Base-by-base conservation (phyloP, 2,888 invertebrate species). In the Caenorhabditis panamensis region DNA sequence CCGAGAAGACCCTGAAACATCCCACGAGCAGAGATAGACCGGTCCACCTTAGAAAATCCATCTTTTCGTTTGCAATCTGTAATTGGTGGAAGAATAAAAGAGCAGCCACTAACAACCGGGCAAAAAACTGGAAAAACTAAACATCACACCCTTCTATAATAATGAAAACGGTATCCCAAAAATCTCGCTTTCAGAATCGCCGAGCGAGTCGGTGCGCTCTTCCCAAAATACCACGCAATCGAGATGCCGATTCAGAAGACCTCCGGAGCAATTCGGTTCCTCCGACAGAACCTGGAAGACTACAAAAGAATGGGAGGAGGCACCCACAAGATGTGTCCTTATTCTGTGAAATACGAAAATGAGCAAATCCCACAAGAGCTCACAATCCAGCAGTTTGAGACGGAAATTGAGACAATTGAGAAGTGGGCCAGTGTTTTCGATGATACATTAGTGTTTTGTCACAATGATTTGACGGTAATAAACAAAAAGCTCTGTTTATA, bases 381-480 rank as follows among this genome's bases (percentile, higher is more conserved):
- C 5, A 58, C 66, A 1, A 51, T 71, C 5, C 54, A 64, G 2
- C 66, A 71, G 5, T 16, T 78, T 6, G 59, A 71, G 22, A 37
- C 49, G 9, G 78, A 78, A 54, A 53, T 78, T 2, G 54, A 59
- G 3, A n/a, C 36, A 20, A 71, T 78, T 28, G 77, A 77, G 31
- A 59, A 69, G n/a, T 58, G 54, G 77, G 16, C 49, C 9, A 41
- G 26, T 3, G 28, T 63, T 31, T 59, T 69, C 20, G 64, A 77
- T 37, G 77, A 77, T 22, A 69, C 68, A 1, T n/a, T 77, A 22
- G 69, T 69, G 9, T 77, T 77, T 44, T 31, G 63, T 53, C 77
- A 77, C 41, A 77, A 77, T 28, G 77, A 77, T 64, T 51, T 77
- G 37, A 54, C 64, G 31, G 77, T 77, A 64, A 36, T n/a, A 53